A percentile compares a stretch with the other conserved stretches of the same genome.
phyloP scores from a whole-genome alignment of 2,113 vertebrate genomes.

The Pristiophorus japonicus region DNA sequence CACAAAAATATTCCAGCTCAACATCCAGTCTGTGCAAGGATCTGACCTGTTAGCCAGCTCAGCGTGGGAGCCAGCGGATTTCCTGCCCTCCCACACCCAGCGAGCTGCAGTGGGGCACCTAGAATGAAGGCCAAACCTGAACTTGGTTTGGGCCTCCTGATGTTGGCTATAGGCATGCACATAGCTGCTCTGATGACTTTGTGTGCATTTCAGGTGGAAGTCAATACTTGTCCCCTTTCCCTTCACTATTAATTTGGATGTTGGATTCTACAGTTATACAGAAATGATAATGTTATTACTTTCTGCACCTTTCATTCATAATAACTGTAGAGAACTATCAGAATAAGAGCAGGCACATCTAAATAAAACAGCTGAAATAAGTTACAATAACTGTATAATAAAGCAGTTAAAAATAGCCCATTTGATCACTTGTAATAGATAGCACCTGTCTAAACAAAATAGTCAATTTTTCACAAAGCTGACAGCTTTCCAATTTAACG shows the following conservation, averaged over 20 bases:
- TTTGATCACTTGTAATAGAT: neutral
- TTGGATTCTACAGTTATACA: neutral
- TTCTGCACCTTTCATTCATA: neutral
- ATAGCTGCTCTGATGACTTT: neutral
- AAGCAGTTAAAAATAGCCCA: conserved; percentile 24
- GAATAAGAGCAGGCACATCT: neutral
- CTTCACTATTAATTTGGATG: neutral
- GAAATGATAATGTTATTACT: neutral
- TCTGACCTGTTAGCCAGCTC: neutral
- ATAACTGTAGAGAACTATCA: neutral
- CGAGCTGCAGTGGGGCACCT: neutral
- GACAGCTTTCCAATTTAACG: conserved; percentile 4
- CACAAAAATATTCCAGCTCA: neutral
- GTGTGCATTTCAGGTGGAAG: neutral
- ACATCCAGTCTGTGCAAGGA: neutral
- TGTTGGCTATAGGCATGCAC: neutral
- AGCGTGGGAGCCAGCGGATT: neutral
- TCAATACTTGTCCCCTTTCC: neutral
- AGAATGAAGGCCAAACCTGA: neutral
- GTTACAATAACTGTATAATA: neutral
- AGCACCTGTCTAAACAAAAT: neutral
- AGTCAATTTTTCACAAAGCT: neutral
- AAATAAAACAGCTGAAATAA: neutral
- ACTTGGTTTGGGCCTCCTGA: neutral
- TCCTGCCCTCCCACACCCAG: neutral